Percentiles rank a stretch among this genome's conserved stretches.
Conservation (phyloP, 2,113 vertebrate genomes). For the Plotosus lineatus region DNA sequence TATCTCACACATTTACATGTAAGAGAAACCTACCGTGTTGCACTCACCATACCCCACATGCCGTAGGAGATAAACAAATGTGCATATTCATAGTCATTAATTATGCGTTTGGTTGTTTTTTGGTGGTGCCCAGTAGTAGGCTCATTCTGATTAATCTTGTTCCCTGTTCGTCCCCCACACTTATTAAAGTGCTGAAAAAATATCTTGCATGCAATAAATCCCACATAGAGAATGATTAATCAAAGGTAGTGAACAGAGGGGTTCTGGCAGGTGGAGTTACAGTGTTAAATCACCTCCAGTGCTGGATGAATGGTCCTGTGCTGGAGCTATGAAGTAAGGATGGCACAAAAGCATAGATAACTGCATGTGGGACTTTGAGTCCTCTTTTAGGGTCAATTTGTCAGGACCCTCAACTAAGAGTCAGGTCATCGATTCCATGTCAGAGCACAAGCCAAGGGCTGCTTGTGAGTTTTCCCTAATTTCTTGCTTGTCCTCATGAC, state of each 20-base stretch:
- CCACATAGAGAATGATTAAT: slow-evolving; percentile 75
- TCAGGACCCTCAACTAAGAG: slow-evolving; percentile 14
- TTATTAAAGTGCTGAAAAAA: slow-evolving; percentile 83
- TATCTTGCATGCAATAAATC: slow-evolving; percentile 78
- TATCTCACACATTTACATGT: neutral
- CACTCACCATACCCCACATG: slow-evolving; percentile 31
- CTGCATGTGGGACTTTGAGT: slow-evolving; percentile 51
- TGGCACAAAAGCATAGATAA: slow-evolving; percentile 28
- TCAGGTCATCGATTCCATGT: slow-evolving; percentile 62
- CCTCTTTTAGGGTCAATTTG: slow-evolving; percentile 54
- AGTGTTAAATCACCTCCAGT: slow-evolving; percentile 75
- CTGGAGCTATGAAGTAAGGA: slow-evolving; percentile 43
- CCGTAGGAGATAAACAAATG: slow-evolving; percentile 70
- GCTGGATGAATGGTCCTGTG: slow-evolving; percentile 64
- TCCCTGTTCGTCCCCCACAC: slow-evolving; percentile 66
- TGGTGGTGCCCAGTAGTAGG: slow-evolving; percentile 55
- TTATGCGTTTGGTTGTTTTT: slow-evolving; percentile 68
- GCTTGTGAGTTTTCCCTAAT: slow-evolving; percentile 32
- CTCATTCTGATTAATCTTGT: slow-evolving; percentile 74
- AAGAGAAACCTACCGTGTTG: neutral
- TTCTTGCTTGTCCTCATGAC: neutral
- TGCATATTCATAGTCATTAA: slow-evolving; percentile 77
- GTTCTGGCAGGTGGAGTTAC: slow-evolving; percentile 71
- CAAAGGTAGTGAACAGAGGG: slow-evolving; percentile 71
- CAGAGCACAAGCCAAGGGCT: slow-evolving; percentile 45